Conservation (phyloP, 2,797 vertebrate species). For the Alexandromys oeconomus region DNA sequence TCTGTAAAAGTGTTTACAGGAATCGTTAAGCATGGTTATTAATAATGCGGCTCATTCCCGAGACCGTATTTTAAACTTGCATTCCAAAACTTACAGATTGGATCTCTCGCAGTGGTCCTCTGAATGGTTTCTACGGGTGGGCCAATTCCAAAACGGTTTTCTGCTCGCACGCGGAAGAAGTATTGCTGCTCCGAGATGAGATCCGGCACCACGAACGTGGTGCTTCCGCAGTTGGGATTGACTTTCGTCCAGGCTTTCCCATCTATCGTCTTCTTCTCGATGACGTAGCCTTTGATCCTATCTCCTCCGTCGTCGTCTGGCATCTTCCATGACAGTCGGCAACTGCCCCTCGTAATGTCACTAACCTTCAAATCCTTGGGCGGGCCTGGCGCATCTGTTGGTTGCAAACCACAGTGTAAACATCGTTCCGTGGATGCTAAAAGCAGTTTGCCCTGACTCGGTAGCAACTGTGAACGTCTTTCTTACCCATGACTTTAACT, state of each 20-base stretch:
- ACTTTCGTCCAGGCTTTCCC: slow-evolving; percentile 99
- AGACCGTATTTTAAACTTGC: slow-evolving; percentile 21
- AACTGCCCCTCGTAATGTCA: slow-evolving; percentile 96
- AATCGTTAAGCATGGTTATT: slow-evolving; percentile 64
- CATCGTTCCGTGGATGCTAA: slow-evolving; percentile 24
- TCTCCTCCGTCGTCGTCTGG: slow-evolving; percentile 97
- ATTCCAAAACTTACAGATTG: slow-evolving; percentile 93
- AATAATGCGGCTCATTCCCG: neutral
- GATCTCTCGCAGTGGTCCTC: slow-evolving; percentile 94
- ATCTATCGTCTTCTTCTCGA: slow-evolving; percentile 95
- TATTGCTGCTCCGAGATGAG: slow-evolving; percentile 95
- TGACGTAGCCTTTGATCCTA: slow-evolving; percentile 96
- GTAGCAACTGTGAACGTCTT: slow-evolving; percentile 40
- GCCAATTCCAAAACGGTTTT: slow-evolving; percentile 96
- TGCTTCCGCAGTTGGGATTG: slow-evolving; percentile 93
- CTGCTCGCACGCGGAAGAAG: slow-evolving; percentile 96
- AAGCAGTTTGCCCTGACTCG: slow-evolving; percentile 46
- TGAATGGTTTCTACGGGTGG: slow-evolving; percentile 91
- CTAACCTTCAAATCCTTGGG: slow-evolving; percentile 96
- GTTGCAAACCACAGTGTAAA: slow-evolving; percentile 69
- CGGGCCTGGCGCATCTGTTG: slow-evolving; percentile 95
- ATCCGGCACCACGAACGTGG: slow-evolving; percentile 95
- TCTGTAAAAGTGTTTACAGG: slow-evolving; percentile 88
- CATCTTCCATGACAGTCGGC: slow-evolving; percentile 97
- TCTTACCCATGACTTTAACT: slow-evolving; percentile 97